Evolutionary conservation across 2,113 vertebrate genomes (phyloP).

Genomic region (Romanogobio albipinnatus): DNA sequence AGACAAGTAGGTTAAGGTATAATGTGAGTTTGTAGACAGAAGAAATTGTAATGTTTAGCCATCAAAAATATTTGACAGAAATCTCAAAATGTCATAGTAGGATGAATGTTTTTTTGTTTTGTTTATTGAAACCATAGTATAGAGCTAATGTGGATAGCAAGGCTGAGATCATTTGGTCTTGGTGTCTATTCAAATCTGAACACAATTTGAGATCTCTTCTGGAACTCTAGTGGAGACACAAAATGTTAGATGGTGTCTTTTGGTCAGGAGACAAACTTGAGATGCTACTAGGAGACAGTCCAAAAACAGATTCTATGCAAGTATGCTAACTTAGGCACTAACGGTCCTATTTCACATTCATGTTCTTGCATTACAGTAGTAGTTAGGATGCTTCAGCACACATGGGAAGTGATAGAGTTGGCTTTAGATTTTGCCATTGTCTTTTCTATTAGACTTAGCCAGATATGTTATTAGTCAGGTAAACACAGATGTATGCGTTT

Average conservation of each 20-base stretch:
- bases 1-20: not conserved
- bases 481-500: no score
- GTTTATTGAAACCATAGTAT: not conserved
- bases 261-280: not conserved
- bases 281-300: not conserved
- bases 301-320: not conserved
- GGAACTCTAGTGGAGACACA: not conserved
- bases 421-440: not conserved
- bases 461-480: not conserved
- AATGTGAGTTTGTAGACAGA: not conserved
- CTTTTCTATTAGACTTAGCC: not conserved
- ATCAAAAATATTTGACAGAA: not conserved
- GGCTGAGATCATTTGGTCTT: not conserved
- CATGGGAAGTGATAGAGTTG: not conserved
- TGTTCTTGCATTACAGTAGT: not conserved
- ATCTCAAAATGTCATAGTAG: not conserved
- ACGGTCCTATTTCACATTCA: not conserved
- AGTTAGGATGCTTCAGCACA: not conserved
- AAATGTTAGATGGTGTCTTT: not conserved
- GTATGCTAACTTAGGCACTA: not conserved
- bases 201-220: not conserved
- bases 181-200: not conserved
- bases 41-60: not conserved
- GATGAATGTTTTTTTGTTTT: not conserved
- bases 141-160: not conserved